Percentiles rank a stretch among this genome's conserved stretches.
Evolutionary conservation across 2,797 vertebrate species (phyloP).

Genomic region (Sorex maritimensis): DNA sequence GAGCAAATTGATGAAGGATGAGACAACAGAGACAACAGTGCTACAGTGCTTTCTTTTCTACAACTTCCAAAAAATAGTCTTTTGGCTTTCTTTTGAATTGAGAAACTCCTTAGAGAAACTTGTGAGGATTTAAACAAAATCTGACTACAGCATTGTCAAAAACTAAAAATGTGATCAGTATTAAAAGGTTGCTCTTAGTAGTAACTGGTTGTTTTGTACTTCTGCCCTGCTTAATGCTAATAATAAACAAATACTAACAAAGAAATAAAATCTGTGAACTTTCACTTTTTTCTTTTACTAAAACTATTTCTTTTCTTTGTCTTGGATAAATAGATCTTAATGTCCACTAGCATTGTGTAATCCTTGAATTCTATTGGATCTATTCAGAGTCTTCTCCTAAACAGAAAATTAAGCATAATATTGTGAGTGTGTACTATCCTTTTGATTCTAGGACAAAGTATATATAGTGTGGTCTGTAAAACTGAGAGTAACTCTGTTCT

Average conservation of each 20-base stretch:
- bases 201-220: background rate
- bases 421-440: background rate
- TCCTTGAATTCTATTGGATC: conserved; percentile 36
- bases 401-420: conserved; percentile 15
- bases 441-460: background rate
- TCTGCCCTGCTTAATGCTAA: conserved; percentile 34
- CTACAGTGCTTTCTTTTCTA: background rate
- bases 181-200: background rate
- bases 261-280: conserved; percentile 59
- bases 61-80: background rate
- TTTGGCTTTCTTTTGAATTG: no score
- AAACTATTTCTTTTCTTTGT: conserved; percentile 72
- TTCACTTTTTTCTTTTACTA: conserved; percentile 75
- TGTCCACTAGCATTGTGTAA: conserved; percentile 36
- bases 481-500: background rate
- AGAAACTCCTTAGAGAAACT: background rate
- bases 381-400: conserved; percentile 10
- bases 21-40: no score
- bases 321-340: conserved; percentile 68
- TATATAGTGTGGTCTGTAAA: background rate
- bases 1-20: no score
- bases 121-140: conserved; percentile 50
- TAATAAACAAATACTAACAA: conserved; percentile 72
- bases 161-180: background rate
- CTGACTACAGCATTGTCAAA: background rate